Evolutionary conservation across 1,140 invertebrate species (phyloP), one percentile per base, ranked within the genome.

Genomic region (Ditylenchus dipsaci): DNA sequence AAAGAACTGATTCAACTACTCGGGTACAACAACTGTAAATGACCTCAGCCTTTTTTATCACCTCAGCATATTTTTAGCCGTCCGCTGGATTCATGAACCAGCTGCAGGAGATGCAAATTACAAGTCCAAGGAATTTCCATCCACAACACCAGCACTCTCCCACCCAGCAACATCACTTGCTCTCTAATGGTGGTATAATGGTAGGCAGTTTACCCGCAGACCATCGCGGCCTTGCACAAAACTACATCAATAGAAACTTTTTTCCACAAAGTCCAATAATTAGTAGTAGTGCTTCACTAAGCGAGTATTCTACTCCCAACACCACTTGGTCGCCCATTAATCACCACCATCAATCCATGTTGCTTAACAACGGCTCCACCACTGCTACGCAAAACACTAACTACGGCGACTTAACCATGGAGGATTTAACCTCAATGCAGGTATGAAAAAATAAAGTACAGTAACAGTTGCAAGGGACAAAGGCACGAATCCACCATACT

Each of bases 101-200:
- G 53, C 68, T 83, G 60, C 79, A 82, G 30, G 82, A 81, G 33
- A 82, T 81, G 79, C 79, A 81, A 60, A 81, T 81, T 49, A 72
- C 79, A 9, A 71, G 69, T 27, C 81, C 79, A 1, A 70, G 47
- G n/a, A 67, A 8, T 29, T 77, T 62, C 59, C 74, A 62, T 49
- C 53, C 47, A 38, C 53, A 69, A 67, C 53, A 69, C 74, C 64
- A 68, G n/a, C 21, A 26, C 38, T 70, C 30, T 8, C 64, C 64
- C 21, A 68, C 21, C 42, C 75, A 59, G 23, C 57, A 53, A 26
- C 71, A 73, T 38, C 47, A 61, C 42, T 73, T 65, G 17, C 42
- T 65, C 21, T 59, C 56, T 30, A 57, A 33, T 29, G 62, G 72
- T 61, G 45, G 49, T n/a, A 72, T 74, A 23, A 59, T 70, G 45